A percentile compares a stretch with the other conserved stretches of the same genome.
These are phyloP conservation scores for Aythya fuligula DNA, from an alignment of 2,797 vertebrate genomes.

Conservation along the genomic window DNA sequence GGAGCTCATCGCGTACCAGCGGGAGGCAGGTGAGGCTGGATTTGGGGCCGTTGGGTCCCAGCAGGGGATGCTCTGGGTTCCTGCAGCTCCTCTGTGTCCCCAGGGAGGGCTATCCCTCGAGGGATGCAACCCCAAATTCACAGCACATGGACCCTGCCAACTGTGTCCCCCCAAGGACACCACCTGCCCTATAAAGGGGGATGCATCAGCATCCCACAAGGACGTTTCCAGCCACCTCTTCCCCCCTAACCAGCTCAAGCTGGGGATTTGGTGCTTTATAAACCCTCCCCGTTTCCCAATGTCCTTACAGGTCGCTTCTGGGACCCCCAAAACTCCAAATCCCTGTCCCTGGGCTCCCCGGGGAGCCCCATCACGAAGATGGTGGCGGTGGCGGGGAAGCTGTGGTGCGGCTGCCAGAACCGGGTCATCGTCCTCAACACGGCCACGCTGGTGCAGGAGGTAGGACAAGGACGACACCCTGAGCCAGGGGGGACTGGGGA, in stretches of 20 bases:
- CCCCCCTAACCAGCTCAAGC: rapidly evolving
- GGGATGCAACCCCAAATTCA: not conserved
- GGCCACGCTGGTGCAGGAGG: conserved; percentile 89
- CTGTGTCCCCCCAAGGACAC: not conserved
- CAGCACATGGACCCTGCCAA: not conserved
- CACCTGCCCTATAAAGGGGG: not conserved
- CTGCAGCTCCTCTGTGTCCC: not conserved
- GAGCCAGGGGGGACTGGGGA: rapidly evolving
- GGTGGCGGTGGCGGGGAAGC: conserved; percentile 91
- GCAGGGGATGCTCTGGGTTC: not conserved
- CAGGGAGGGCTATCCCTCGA: not conserved
- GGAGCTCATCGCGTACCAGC: conserved; percentile 93
- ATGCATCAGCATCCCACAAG: not conserved
- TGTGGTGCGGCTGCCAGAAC: conserved; percentile 98
- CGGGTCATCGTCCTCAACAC: conserved; percentile 91
- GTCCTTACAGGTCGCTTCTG: conserved; percentile 90
- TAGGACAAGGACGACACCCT: not conserved
- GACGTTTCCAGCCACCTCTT: rapidly evolving
- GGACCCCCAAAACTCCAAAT: conserved; percentile 96
- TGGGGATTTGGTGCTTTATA: rapidly evolving
- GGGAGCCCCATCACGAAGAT: conserved; percentile 94
- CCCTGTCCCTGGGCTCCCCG: conserved; percentile 86
- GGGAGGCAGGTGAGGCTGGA: conserved; percentile 89
- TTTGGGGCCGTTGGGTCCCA: rapidly evolving
- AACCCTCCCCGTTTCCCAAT: not conserved